Evolutionary conservation across 2,888 invertebrate genomes (phyloP).

Genomic region (Eupelmus urozonus): DNA sequence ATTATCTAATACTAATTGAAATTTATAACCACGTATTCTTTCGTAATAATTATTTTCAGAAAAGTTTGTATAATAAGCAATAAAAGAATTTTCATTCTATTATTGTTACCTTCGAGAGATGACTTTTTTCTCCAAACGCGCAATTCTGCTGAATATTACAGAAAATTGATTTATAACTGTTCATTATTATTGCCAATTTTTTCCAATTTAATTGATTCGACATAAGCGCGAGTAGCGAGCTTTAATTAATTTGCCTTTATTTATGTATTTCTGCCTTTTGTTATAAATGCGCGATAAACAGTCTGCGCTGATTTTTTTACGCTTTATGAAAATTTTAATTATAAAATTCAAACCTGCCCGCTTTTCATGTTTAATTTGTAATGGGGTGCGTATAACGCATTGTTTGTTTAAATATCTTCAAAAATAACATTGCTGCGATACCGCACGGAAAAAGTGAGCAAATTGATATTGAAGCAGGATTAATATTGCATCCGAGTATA

Average conservation of each 20-base stretch:
- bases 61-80: conserved; percentile 20
- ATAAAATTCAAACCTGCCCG: conserved; percentile 22
- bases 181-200: conserved; percentile 32
- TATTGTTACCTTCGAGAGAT: conserved; percentile 25
- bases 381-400: neutral
- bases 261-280: conserved; percentile 18
- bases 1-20: too few species aligned
- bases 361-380: conserved; percentile 27
- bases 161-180: conserved; percentile 43
- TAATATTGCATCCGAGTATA: neutral
- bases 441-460: neutral
- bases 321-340: conserved; percentile 42
- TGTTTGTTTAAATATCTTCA: conserved; percentile 10
- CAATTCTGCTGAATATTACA: conserved; percentile 15
- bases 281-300: conserved; percentile 25
- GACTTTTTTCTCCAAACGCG: conserved; percentile 23
- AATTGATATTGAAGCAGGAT: neutral
- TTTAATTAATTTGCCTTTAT: conserved; percentile 53
- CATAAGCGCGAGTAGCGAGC: conserved; percentile 6
- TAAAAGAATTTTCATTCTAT: conserved; percentile 40
- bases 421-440: conserved; percentile 17
- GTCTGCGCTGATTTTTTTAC: conserved; percentile 21
- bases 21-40: too few species aligned
- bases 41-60: conserved; percentile 25
- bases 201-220: conserved; percentile 29